Evolutionary conservation across 2,113 vertebrate genomes (phyloP), one percentile per base, ranked within the genome.

Genomic region (Leptobrachium ailaonicum): DNA sequence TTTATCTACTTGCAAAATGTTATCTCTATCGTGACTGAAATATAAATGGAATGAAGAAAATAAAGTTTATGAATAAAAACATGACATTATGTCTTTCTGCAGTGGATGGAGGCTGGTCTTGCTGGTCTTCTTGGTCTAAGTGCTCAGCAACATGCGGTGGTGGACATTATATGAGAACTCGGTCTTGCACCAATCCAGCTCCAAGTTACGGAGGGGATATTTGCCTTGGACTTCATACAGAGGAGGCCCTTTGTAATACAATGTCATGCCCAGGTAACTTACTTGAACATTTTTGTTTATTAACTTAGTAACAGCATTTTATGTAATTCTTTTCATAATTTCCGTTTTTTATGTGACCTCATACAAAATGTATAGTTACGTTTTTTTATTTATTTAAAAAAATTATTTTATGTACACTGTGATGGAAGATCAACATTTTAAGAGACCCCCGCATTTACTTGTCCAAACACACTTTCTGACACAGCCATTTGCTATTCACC

Each of bases 21-120:
- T 32, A 32, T 32, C 20, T 32, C 0, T 32, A 32, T 32, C 20
- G 20, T 32, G 20, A 32, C 20, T 50, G 47, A 8, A 50, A 50
- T 5, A 50, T 50, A 50, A 50, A 50, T 8, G 8, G 4, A 50
- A 5, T 50, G 4, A 0, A 50, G 47, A 50, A 50, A 50, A 5
- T 8, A 50, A 50, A 50, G 47, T 50, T 5, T 5, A 50, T 50
- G 8, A 8, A 50, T 50, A 50, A 50, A 50, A 50, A 50, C 47
- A 50, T 50, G 47, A 5, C 4, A 5, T 50, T 8, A 50, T 8
- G 8, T 50, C 4, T 50, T 50, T 83, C 87, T 32, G 45, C 83
- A 99, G 97, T 99, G 94, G 96, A 99, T 6, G 97, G 97, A 45
- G 86, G 93, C 76, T 99, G 97, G 97, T 98, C 97, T 0, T 99